Percentiles rank a stretch among this genome's conserved stretches.
Conservation (phyloP, 1,140 invertebrate species). For the Trichonephila inaurata region DNA sequence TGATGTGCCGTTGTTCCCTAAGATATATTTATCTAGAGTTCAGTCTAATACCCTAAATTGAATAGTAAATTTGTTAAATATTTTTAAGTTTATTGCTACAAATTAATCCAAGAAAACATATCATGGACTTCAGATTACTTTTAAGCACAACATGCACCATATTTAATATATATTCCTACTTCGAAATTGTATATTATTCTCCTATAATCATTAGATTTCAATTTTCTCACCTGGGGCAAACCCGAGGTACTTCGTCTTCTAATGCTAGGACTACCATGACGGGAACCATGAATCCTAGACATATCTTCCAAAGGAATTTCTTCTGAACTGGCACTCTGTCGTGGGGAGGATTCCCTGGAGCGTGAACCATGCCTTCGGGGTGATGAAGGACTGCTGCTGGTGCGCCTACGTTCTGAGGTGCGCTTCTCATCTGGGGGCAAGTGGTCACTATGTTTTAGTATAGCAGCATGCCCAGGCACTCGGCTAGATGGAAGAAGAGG, state of each 20-base stretch:
- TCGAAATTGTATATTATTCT: no score
- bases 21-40: no score
- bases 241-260: conserved; percentile 71
- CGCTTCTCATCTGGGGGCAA: conserved; percentile 30
- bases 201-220: background rate
- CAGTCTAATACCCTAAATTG: no score
- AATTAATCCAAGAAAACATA: no score
- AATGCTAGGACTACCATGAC: conserved; percentile 77
- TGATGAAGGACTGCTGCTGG: conserved; percentile 78
- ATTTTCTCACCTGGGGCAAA: conserved; percentile 60
- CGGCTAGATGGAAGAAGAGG: conserved; percentile 85
- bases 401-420: conserved; percentile 74
- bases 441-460: conserved; percentile 81
- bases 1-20: no score
- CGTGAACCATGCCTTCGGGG: conserved; percentile 77
- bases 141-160: no score
- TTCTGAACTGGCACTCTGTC: conserved; percentile 86
- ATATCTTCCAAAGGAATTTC: conserved; percentile 93
- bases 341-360: conserved; percentile 87
- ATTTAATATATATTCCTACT: no score
- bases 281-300: conserved; percentile 79
- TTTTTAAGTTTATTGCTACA: no score
- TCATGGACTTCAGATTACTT: no score
- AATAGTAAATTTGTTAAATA: no score
- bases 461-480: conserved; percentile 87